These are phyloP conservation scores for Propithecus coquereli DNA, from an alignment of 2,113 vertebrate genomes.

Conservation along the genomic window DNA sequence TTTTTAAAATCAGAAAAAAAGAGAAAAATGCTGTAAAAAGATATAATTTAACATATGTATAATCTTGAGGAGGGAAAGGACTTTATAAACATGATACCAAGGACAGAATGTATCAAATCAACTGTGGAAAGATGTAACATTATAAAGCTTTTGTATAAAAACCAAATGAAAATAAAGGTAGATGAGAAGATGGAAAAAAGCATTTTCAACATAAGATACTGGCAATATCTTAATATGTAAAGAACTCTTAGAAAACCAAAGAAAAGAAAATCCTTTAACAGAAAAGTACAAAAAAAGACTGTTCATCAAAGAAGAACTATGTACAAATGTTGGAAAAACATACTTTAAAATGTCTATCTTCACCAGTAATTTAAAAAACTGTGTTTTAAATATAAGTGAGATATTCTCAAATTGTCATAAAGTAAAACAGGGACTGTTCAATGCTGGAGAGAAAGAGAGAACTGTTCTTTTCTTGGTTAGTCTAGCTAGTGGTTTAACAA, in stretches of 20 bases:
- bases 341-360: background rate
- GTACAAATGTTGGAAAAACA: background rate
- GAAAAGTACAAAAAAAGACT: background rate
- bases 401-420: background rate
- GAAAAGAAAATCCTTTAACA: background rate
- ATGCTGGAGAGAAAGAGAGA: background rate
- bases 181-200: background rate
- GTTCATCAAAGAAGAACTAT: background rate
- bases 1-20: background rate
- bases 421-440: background rate
- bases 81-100: background rate
- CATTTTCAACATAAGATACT: background rate
- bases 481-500: too few species aligned
- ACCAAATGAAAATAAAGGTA: background rate
- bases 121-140: background rate
- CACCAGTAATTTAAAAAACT: background rate
- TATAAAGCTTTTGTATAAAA: background rate
- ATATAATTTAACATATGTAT: background rate
- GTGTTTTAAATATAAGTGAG: background rate
- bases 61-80: background rate
- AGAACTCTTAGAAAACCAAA: background rate
- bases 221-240: background rate
- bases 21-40: background rate
- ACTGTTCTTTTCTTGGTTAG: too few species aligned
- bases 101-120: background rate